phyloP scores from a whole-genome alignment of 2,113 vertebrate species.

The Rana temporaria region DNA sequence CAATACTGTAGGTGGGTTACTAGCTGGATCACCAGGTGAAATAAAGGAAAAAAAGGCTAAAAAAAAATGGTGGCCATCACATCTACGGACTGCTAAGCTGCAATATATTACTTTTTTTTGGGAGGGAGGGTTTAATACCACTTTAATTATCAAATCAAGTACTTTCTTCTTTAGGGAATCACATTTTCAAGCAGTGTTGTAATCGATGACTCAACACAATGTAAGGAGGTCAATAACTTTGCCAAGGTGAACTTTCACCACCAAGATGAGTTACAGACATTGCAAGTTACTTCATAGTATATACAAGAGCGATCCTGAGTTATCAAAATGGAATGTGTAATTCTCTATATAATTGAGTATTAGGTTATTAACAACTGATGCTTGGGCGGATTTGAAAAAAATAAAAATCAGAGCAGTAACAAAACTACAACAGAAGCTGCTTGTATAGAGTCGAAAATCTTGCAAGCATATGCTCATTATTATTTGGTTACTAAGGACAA shows the following conservation, averaged over 20 bases:
- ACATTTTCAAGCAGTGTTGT: not conserved
- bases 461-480: too few relatives aligned
- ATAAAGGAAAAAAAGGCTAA: too few relatives aligned
- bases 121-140: too few relatives aligned
- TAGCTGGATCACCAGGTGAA: too few relatives aligned
- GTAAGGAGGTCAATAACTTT: constrained; percentile 12
- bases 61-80: too few relatives aligned
- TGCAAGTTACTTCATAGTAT: constrained; percentile 12
- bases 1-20: too few relatives aligned
- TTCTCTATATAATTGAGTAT: constrained; percentile 1
- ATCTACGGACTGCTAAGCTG: too few relatives aligned
- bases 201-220: not conserved
- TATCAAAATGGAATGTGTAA: constrained; percentile 6
- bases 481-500: too few relatives aligned
- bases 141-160: not conserved
- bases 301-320: constrained; percentile 11
- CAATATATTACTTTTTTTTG: too few relatives aligned
- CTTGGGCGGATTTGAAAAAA: not conserved
- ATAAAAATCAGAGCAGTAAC: not conserved
- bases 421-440: not conserved
- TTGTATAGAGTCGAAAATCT: too few relatives aligned
- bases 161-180: not conserved
- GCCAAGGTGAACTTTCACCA: constrained; percentile 9
- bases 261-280: constrained; percentile 6
- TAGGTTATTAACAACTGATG: not conserved